Evolutionary conservation across 1,140 invertebrate genomes (phyloP).

Genomic region (Hylaeus anthracinus): DNA sequence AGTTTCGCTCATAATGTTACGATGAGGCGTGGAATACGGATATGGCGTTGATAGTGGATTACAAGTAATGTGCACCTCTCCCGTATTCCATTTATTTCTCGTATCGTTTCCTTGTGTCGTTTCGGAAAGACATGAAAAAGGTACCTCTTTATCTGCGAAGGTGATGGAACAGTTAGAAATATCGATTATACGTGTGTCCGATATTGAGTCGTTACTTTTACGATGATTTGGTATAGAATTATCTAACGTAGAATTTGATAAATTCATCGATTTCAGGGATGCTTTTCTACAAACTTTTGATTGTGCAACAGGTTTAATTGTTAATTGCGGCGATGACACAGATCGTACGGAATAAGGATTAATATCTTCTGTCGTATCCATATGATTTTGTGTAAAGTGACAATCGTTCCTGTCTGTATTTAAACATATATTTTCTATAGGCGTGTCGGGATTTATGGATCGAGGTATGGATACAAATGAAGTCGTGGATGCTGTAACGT

Average conservation of each 20-base stretch:
- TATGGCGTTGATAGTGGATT: slow-evolving; percentile 72
- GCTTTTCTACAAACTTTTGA: slow-evolving; percentile 77
- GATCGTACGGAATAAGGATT: slow-evolving; percentile 59
- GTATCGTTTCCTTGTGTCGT: slow-evolving; percentile 10
- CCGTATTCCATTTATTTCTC: slow-evolving; percentile 55
- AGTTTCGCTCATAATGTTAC: slow-evolving; percentile 44
- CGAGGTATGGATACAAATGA: slow-evolving; percentile 23
- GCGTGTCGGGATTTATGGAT: slow-evolving; percentile 24
- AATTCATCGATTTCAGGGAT: slow-evolving; percentile 68
- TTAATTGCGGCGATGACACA: slow-evolving; percentile 72
- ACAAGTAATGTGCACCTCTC: slow-evolving; percentile 72
- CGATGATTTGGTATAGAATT: slow-evolving; percentile 11
- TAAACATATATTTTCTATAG: slow-evolving; percentile 22
- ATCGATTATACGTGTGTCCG: slow-evolving; percentile 60
- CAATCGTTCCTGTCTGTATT: slow-evolving; percentile 21
- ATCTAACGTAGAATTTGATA: slow-evolving; percentile 25
- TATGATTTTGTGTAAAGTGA: slow-evolving; percentile 13
- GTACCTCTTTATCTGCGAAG: slow-evolving; percentile 30
- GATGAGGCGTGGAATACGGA: slow-evolving; percentile 70
- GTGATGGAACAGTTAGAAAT: slow-evolving; percentile 50
- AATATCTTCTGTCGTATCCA: slow-evolving; percentile 20
- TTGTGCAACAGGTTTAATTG: slow-evolving; percentile 59
- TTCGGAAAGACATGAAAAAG: slow-evolving; percentile 21
- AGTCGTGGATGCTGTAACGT: slow-evolving; percentile 10
- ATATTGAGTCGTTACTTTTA: slow-evolving; percentile 7